Evolutionary conservation across 2,888 invertebrate genomes (phyloP).

Genomic region (Harpalus rubripes): DNA sequence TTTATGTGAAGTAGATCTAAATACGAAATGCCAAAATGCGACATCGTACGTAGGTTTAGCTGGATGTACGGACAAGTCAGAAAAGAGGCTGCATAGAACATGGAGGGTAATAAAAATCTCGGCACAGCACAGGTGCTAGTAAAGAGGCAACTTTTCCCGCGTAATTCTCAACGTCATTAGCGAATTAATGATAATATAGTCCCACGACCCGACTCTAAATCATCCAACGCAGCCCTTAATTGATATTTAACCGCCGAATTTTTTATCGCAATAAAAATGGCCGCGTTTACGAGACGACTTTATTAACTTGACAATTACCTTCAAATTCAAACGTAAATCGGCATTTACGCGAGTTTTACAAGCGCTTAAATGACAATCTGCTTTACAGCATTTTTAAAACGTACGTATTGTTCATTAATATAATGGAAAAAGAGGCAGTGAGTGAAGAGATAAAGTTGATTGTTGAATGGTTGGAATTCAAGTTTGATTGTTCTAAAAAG

Average conservation of each 20-base stretch:
- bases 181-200: slow-evolving; percentile 70
- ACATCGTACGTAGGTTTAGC: too few relatives aligned
- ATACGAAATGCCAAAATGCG: too few relatives aligned
- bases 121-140: slow-evolving; percentile 66
- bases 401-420: neutral
- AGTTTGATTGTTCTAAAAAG: neutral
- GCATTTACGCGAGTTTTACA: slow-evolving; percentile 2
- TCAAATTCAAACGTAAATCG: neutral
- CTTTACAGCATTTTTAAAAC: slow-evolving; percentile 23
- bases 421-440: neutral
- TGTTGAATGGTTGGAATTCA: neutral
- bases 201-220: neutral
- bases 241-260: neutral
- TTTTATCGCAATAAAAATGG: neutral
- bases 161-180: slow-evolving; percentile 69
- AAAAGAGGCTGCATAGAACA: neutral
- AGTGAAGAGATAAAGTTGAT: neutral
- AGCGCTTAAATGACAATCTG: slow-evolving; percentile 12
- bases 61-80: neutral
- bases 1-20: too few relatives aligned
- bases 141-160: slow-evolving; percentile 66
- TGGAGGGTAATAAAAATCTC: neutral
- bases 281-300: neutral
- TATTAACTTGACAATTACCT: slow-evolving; percentile 6
- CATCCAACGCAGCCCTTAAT: neutral